A percentile compares a stretch with the other conserved stretches of the same genome.
phyloP scores from a whole-genome alignment of 2,888 invertebrate species.

The Drosophila nigritarsus region DNA sequence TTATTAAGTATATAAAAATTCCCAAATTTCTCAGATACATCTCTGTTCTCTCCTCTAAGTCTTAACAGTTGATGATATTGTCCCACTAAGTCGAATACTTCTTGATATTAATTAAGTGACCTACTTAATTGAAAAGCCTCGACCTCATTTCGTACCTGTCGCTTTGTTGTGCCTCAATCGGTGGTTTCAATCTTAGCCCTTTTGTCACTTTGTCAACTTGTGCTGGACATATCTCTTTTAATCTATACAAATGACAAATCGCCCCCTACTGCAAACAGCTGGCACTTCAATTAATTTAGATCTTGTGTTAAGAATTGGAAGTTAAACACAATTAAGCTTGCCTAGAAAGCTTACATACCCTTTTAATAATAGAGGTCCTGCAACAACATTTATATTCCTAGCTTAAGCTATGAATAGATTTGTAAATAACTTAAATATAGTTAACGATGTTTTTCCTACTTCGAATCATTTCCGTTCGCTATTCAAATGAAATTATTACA shows the following conservation, averaged over 20 bases:
- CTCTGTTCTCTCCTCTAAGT: too few relatives aligned
- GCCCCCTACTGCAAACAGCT: background rate
- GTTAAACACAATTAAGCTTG: background rate
- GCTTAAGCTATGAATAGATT: background rate
- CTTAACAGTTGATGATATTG: too few relatives aligned
- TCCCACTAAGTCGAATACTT: background rate
- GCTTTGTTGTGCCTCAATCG: constrained; percentile 11
- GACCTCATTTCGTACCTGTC: constrained; percentile 3
- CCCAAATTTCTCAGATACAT: too few relatives aligned
- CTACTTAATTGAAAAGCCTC: background rate
- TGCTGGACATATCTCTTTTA: constrained; percentile 56
- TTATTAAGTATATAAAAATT: background rate
- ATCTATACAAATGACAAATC: constrained; percentile 59
- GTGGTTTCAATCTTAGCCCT: constrained; percentile 27
- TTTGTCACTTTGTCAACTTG: constrained; percentile 22
- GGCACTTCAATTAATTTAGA: background rate
- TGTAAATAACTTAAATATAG: background rate
- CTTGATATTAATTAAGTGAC: constrained; percentile 22
- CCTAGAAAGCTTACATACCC: background rate
- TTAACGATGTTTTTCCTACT: background rate
- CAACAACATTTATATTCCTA: background rate
- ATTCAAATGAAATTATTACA: background rate
- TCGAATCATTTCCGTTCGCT: background rate
- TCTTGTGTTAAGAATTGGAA: background rate
- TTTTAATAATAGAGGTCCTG: background rate